These are phyloP conservation scores for Orgyia antiqua DNA, from an alignment of 2,888 invertebrate genomes.

Conservation along the genomic window DNA sequence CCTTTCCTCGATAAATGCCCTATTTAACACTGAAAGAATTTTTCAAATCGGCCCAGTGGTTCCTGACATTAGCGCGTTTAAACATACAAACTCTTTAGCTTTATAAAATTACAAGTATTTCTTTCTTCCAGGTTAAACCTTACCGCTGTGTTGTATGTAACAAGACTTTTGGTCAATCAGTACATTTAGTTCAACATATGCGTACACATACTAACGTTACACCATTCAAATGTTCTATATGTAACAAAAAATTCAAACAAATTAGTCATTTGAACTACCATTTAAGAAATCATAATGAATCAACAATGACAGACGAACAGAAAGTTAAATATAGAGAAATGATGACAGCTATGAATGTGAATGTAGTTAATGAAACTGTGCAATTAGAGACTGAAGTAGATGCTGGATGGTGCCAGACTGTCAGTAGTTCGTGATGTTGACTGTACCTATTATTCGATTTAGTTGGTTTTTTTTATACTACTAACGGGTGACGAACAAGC, in stretches of 20 bases:
- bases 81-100: no score
- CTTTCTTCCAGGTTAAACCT: slow-evolving; percentile 31
- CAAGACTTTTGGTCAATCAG: slow-evolving; percentile 62
- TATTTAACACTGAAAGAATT: no score
- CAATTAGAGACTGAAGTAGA: slow-evolving; percentile 11
- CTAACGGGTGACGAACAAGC: no score
- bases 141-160: slow-evolving; percentile 63
- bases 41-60: no score
- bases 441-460: no score
- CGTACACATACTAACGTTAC: slow-evolving; percentile 62
- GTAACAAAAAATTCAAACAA: slow-evolving; percentile 58
- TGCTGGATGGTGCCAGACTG: background rate
- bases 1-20: no score
- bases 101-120: no score
- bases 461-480: no score
- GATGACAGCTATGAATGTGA: slow-evolving; percentile 23
- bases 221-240: slow-evolving; percentile 61
- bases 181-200: slow-evolving; percentile 64
- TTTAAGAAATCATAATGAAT: slow-evolving; percentile 51
- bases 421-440: background rate
- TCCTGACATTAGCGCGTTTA: no score
- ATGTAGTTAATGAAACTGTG: slow-evolving; percentile 12
- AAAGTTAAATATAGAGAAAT: slow-evolving; percentile 36
- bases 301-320: slow-evolving; percentile 45
- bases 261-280: slow-evolving; percentile 66